These are phyloP conservation scores for Drosophila takahashii DNA, from an alignment of 1,140 invertebrate species.

Conservation along the genomic window DNA sequence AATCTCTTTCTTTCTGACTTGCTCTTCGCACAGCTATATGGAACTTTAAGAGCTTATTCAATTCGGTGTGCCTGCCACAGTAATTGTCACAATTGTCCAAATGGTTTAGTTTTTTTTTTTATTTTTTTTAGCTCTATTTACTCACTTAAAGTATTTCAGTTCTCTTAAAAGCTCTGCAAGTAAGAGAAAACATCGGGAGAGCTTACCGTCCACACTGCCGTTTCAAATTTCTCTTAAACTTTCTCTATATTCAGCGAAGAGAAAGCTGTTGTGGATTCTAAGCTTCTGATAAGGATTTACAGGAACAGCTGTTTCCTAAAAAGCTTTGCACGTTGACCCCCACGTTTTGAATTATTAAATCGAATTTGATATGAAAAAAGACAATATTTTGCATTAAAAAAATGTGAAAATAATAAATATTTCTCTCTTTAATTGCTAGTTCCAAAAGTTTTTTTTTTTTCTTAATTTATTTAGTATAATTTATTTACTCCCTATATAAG, in stretches of 20 bases:
- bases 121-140: conserved; percentile 12
- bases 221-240: background rate
- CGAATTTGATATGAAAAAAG: no score
- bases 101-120: conserved; percentile 23
- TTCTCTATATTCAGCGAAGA: conserved; percentile 32
- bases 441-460: no score
- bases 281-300: conserved; percentile 48
- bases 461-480: no score
- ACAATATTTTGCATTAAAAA: no score
- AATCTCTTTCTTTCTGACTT: conserved; percentile 11
- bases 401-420: no score
- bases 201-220: conserved; percentile 24
- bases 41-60: conserved; percentile 49
- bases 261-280: background rate
- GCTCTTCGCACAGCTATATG: conserved; percentile 40
- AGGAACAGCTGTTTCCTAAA: conserved; percentile 31
- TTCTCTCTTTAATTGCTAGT: no score
- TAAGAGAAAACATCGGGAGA: background rate
- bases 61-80: conserved; percentile 19
- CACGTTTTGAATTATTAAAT: no score
- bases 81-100: conserved; percentile 37
- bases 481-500: no score
- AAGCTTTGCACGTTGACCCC: conserved; percentile 21
- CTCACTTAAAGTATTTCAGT: conserved; percentile 6
- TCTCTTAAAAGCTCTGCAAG: conserved; percentile 39